phyloP scores from a whole-genome alignment of 1,140 invertebrate genomes.

The Leptoteleia sp. region DNA sequence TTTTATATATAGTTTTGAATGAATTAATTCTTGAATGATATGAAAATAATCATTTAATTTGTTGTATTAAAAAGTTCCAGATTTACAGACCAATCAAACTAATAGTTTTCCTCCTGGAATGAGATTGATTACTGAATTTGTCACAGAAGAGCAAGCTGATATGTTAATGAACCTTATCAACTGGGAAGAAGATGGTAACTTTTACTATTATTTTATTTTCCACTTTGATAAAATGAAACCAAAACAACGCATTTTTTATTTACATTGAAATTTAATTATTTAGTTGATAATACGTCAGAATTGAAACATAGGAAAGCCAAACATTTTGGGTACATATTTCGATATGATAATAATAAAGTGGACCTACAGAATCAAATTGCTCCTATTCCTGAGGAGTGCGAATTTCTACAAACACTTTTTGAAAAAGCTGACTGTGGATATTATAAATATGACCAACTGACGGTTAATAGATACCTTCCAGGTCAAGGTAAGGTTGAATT shows the following conservation, averaged over 20 bases:
- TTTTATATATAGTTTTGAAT: no score
- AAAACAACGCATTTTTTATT: not conserved
- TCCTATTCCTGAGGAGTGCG: slow-evolving; percentile 87
- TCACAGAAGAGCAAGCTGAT: slow-evolving; percentile 87
- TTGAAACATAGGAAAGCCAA: slow-evolving; percentile 94
- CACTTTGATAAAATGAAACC: no score
- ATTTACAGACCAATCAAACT: no score
- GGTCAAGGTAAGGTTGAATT: slow-evolving; percentile 95
- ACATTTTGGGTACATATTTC: slow-evolving; percentile 97
- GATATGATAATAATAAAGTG: slow-evolving; percentile 94
- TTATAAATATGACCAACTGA: slow-evolving; percentile 92
- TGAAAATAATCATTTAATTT: no score
- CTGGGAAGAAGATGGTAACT: slow-evolving; percentile 81
- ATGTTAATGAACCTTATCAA: slow-evolving; percentile 84
- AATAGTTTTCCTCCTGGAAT: slow-evolving; percentile 86
- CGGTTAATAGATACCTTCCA: slow-evolving; percentile 94
- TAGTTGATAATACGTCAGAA: slow-evolving; percentile 70
- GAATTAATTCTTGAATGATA: no score
- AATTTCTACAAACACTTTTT: slow-evolving; percentile 85
- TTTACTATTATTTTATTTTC: no score
- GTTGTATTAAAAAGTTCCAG: slow-evolving; percentile 74
- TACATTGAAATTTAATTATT: slow-evolving; percentile 10
- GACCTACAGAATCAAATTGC: slow-evolving; percentile 86
- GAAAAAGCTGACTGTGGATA: slow-evolving; percentile 78
- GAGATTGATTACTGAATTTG: slow-evolving; percentile 87